A percentile compares a stretch with the other conserved stretches of the same genome.
Evolutionary conservation across 1,140 invertebrate species (phyloP).

Genomic region (Gonioctena quinquepunctata): DNA sequence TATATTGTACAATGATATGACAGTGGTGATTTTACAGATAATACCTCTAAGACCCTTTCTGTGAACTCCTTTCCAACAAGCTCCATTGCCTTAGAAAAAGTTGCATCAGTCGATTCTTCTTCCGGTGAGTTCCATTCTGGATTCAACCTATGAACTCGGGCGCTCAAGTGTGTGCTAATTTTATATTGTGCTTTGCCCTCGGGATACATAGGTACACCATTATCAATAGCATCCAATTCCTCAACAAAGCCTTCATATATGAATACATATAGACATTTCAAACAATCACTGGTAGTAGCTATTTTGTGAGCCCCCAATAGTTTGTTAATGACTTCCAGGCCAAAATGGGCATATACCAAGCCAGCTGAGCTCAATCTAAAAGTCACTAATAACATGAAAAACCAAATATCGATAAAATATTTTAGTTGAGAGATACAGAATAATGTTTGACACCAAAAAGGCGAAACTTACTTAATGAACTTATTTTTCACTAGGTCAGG

Average conservation of each 20-base stretch:
- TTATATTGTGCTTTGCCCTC: slow-evolving; percentile 80
- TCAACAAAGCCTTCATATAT: slow-evolving; percentile 90
- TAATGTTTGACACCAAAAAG: too few relatives aligned
- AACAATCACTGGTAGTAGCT: slow-evolving; percentile 56
- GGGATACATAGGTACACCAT: slow-evolving; percentile 80
- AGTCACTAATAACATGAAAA: slow-evolving; percentile 30
- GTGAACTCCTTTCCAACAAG: slow-evolving; percentile 83
- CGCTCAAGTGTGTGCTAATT: slow-evolving; percentile 78
- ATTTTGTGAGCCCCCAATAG: slow-evolving; percentile 55
- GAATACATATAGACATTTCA: slow-evolving; percentile 73
- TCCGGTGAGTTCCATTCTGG: slow-evolving; percentile 82
- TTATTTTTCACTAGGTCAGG: slow-evolving; percentile 56
- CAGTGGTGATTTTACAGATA: too few relatives aligned
- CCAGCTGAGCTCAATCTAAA: slow-evolving; percentile 93
- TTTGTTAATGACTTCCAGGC: slow-evolving; percentile 75
- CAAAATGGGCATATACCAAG: slow-evolving; percentile 90
- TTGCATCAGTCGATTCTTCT: slow-evolving; percentile 59
- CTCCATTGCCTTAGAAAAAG: slow-evolving; percentile 77
- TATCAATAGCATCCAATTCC: slow-evolving; percentile 97
- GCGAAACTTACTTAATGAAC: slow-evolving; percentile 39
- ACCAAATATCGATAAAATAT: background rate
- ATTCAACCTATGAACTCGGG: slow-evolving; percentile 79
- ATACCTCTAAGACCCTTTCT: slow-evolving; percentile 64
- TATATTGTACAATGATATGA: too few relatives aligned
- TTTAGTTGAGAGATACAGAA: background rate